Evolutionary conservation across 2,888 invertebrate genomes (phyloP).

Genomic region (Heliconius sara): DNA sequence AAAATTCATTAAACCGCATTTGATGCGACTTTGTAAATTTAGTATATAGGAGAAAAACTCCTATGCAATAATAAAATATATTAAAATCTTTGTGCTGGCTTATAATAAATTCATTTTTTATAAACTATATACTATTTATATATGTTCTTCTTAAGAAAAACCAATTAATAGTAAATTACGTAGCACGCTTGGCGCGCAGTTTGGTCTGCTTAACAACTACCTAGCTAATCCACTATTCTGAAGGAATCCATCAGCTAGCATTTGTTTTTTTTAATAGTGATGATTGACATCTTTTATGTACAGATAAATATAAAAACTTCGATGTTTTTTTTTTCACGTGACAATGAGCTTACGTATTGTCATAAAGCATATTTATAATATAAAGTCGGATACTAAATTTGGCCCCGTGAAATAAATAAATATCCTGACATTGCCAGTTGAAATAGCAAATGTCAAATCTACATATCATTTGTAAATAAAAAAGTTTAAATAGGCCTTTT

Average conservation of each 20-base stretch:
- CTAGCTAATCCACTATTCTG: conserved; percentile 58
- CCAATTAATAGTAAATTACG: conserved; percentile 68
- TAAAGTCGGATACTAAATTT: conserved; percentile 44
- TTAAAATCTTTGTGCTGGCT: conserved; percentile 84
- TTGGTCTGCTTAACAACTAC: conserved; percentile 76
- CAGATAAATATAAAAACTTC: conserved; percentile 66
- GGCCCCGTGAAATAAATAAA: conserved; percentile 47
- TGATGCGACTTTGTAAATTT: conserved; percentile 78
- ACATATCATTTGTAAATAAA: conserved; percentile 23
- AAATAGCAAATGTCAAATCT: conserved; percentile 23
- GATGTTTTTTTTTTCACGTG: conserved; percentile 63
- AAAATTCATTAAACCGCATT: conserved; percentile 69
- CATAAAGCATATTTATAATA: conserved; percentile 58
- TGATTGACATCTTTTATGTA: conserved; percentile 59
- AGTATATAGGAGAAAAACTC: conserved; percentile 80
- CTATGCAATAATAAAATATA: conserved; percentile 84
- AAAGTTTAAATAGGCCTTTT: conserved; percentile 30
- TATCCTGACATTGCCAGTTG: conserved; percentile 35
- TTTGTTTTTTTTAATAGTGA: conserved; percentile 45
- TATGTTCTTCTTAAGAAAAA: conserved; percentile 68
- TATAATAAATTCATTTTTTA: conserved; percentile 82
- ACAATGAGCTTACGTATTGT: conserved; percentile 64
- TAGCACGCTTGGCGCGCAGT: conserved; percentile 78
- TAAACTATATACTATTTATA: conserved; percentile 78
- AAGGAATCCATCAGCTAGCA: conserved; percentile 59